These are phyloP conservation scores for Stenurella melanura DNA, from an alignment of 2,888 invertebrate genomes.

Conservation along the genomic window DNA sequence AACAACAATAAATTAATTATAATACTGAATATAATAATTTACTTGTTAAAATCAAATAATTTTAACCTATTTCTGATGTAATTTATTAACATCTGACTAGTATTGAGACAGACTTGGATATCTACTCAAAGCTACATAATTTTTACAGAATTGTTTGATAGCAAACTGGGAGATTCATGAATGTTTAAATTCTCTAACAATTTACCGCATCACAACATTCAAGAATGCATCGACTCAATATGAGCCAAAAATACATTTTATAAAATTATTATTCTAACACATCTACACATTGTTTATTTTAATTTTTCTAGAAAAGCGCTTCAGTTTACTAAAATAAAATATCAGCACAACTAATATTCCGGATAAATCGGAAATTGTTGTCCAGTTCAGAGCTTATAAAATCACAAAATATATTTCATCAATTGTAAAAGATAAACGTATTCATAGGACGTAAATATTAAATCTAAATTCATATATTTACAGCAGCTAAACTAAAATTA, in stretches of 20 bases:
- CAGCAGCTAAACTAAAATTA: slow-evolving; percentile 49
- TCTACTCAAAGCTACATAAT: slow-evolving; percentile 54
- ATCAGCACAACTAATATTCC: slow-evolving; percentile 53
- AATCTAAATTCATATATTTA: slow-evolving; percentile 52
- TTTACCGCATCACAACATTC: slow-evolving; percentile 62
- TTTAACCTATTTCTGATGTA: slow-evolving; percentile 46
- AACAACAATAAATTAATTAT: slow-evolving; percentile 57
- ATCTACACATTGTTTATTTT: slow-evolving; percentile 50
- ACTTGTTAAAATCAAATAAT: slow-evolving; percentile 45
- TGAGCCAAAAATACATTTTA: slow-evolving; percentile 57
- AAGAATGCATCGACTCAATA: slow-evolving; percentile 64
- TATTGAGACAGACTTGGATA: slow-evolving; percentile 52
- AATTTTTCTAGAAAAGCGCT: slow-evolving; percentile 59
- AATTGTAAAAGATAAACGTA: slow-evolving; percentile 41
- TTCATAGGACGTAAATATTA: slow-evolving; percentile 47
- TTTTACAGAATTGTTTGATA: slow-evolving; percentile 57
- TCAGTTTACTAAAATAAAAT: slow-evolving; percentile 56
- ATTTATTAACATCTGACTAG: slow-evolving; percentile 62
- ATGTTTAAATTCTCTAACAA: slow-evolving; percentile 48
- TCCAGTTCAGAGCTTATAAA: slow-evolving; percentile 56
- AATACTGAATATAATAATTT: slow-evolving; percentile 59
- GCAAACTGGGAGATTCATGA: slow-evolving; percentile 61
- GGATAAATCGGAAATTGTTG: slow-evolving; percentile 53
- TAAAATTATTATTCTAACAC: slow-evolving; percentile 41
- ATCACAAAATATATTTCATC: slow-evolving; percentile 57